Base-by-base conservation (phyloP, 2,113 vertebrate genomes). In the Phaethornis superciliosus region DNA sequence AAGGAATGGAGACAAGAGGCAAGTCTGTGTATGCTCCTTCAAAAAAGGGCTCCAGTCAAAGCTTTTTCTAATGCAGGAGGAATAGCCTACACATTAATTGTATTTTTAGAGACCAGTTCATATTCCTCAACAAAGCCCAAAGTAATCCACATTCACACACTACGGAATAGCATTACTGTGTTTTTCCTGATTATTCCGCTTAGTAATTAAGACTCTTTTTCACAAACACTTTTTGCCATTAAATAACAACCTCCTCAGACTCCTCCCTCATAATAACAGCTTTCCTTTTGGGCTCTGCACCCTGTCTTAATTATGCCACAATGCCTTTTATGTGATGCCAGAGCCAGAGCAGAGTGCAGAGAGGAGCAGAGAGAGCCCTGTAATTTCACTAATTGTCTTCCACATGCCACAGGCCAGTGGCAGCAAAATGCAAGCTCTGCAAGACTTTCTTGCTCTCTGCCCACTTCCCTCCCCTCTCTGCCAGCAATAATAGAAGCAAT, bases 331-430 rank as follows among this genome's bases (percentile, higher is more conserved):
- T 70, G 44, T 17, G 19, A 81, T 69, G 59, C 40, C 49, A 81
- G 30, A 65, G 44, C 49, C 87, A 84, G 26, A 81, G 54, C 13
- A 77, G 35, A 93, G 23, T 1, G 8, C 18, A 92, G 40, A 76
- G 47, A 90, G 74, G 26, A 62, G 23, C 76, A 88, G 47, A 78
- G 28, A 68, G 44, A 63, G 11, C 44, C 10, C 70, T 91, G 42
- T 80, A 89, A 87, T 93, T 47, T 80, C 67, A 91, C 67, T 94
- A 94, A 93, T 55, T 89, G 89, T 78, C 46, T 82, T 65, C 40
- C 44, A 62, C 35, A 52, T 13, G 52, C 69, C 77, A 90, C 35
- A 49, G 42, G n/a, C 65, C 70, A 86, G 35, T 4, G 12, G 69
- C 70, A 92, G 72, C 56, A 58, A 51, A 93, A 35, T 42, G 24